Base-by-base conservation (phyloP, 1,140 invertebrate species). In the Battus philenor region DNA sequence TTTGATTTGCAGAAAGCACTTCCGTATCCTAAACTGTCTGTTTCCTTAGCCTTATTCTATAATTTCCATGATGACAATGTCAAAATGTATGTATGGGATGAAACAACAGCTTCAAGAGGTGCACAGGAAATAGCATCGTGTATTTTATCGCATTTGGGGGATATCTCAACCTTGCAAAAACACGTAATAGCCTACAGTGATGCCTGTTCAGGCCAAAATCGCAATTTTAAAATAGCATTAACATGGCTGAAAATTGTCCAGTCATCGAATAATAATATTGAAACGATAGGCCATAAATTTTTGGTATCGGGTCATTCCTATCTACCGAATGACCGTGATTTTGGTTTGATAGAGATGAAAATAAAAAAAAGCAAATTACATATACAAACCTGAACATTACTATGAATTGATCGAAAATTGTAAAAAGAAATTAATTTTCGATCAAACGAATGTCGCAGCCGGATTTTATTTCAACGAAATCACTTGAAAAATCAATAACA, bases 231-330 rank as follows among this genome's bases (percentile, higher is more conserved):
- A 45, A 45, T 45, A 30, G 43, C 43, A 45, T 45, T 45, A 30
- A 33, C 33, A 30, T 45, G 30, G 43, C 33, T 45, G 44, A 45
- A 45, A 20, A 20, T 45, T 45, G 44, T 45, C 27, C 30, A 45
- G 30, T 20, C n/a, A n/a, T 44, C 44, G 31, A 30, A 45, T 33
- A 45, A 45, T 30, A 47, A 32, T 32, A 36, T 47, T 47, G 22
- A 36, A 20, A 29, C 38, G 38, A 47, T 47, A 36, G 44, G 29
- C 44, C 44, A 47, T 32, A 47, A 47, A 36, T 47, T 34, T 47
- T 47, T 47, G 38, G 22, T 47, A 32, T 47, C 44, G 44, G 44
- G 44, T 32, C 44, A 47, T 47, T 47, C 31, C 34, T 47, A 29
- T 27, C 44, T 47, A 36, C 44, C 31, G 44, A 36, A 47, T 32